These are phyloP conservation scores for Tenualosa ilisha DNA, from an alignment of 2,797 vertebrate species.

Conservation along the genomic window DNA sequence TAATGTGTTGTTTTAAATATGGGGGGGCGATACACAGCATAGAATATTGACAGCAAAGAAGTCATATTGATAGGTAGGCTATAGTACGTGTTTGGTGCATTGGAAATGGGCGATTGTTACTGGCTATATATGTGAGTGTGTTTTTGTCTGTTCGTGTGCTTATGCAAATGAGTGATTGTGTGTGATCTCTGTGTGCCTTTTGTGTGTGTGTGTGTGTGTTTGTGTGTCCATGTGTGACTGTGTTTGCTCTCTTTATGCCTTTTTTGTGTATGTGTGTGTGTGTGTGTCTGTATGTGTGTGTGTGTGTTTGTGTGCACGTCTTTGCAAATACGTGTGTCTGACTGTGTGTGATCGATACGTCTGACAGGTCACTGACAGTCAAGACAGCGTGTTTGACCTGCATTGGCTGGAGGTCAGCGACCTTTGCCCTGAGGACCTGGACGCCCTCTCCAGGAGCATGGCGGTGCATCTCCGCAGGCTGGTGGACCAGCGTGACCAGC, in stretches of 20 bases:
- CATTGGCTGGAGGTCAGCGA: constrained; percentile 87
- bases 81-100: too few species aligned
- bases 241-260: not conserved
- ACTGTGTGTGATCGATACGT: constrained; percentile 20
- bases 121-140: not conserved
- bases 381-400: constrained; percentile 90
- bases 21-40: too few species aligned
- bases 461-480: constrained; percentile 80
- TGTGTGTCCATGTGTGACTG: constrained; percentile 13
- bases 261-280: constrained; percentile 7
- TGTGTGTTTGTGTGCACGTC: not conserved
- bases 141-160: not conserved
- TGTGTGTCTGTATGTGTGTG: not conserved
- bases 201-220: not conserved
- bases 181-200: not conserved
- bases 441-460: constrained; percentile 81
- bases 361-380: constrained; percentile 86
- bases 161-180: not conserved
- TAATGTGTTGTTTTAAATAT: too few species aligned
- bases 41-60: too few species aligned
- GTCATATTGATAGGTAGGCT: too few species aligned
- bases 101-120: not conserved
- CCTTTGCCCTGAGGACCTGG: constrained; percentile 81
- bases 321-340: not conserved
- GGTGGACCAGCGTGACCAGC: constrained; percentile 86